Conservation (phyloP, 2,888 invertebrate genomes). For the Spilosoma lubricipeda region DNA sequence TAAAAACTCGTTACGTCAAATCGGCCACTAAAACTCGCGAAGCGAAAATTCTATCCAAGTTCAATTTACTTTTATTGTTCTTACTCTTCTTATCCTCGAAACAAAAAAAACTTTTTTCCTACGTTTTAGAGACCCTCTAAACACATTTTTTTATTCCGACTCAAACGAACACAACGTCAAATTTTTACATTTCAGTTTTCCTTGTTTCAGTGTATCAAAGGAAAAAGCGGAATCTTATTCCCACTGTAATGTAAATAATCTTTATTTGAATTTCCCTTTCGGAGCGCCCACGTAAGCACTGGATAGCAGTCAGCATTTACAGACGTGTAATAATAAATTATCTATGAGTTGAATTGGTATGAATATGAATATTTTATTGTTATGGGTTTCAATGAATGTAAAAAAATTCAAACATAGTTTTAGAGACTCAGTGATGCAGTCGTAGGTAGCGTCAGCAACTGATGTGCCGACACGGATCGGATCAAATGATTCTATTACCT, state of each 20-base stretch:
- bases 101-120: constrained; percentile 68
- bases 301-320: constrained; percentile 18
- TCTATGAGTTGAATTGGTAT: constrained; percentile 8
- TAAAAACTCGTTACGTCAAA: constrained; percentile 85
- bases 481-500: too few relatives aligned
- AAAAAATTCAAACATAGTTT: not conserved
- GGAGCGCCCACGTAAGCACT: constrained; percentile 31
- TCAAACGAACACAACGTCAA: constrained; percentile 69
- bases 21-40: constrained; percentile 84
- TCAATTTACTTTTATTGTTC: constrained; percentile 86
- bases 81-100: constrained; percentile 76
- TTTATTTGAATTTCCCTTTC: constrained; percentile 65
- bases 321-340: constrained; percentile 18
- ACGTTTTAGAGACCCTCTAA: constrained; percentile 71
- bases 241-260: constrained; percentile 61
- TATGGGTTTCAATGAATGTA: not conserved
- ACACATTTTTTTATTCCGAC: constrained; percentile 76
- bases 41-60: constrained; percentile 85
- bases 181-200: constrained; percentile 68
- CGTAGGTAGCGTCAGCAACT: too few relatives aligned
- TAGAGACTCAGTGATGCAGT: not conserved
- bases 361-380: not conserved
- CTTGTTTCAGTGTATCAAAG: constrained; percentile 67
- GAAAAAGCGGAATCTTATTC: constrained; percentile 61
- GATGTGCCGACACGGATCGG: too few relatives aligned